Base-by-base conservation (phyloP, 2,113 vertebrate genomes). In the Anas platyrhynchos region DNA sequence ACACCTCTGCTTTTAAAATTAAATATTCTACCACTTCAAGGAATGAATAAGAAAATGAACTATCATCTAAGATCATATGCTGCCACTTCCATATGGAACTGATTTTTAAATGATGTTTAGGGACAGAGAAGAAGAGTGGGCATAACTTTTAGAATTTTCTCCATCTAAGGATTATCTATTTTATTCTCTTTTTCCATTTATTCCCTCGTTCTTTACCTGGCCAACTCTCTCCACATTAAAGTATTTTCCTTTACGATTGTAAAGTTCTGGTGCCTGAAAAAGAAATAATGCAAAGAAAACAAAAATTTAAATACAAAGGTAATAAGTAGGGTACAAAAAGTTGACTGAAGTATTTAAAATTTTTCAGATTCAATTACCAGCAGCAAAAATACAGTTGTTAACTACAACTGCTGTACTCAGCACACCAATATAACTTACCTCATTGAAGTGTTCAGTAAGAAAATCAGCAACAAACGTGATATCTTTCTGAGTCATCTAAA, bases 401-500 rank as follows among this genome's bases (percentile, higher is more conserved):
- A 65, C 26, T 65, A 41, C 38, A 81, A 44, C 73, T 34, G 17
- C 43, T 31, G 25, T 44, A 43, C 6, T 38, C 55, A 29, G 55
- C 54, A 96, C 91, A 83, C 0, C 44, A 32, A 12, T 54, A 41
- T 43, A 83, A 74, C 97, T 98, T 93, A 99, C 99, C 98, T 99
- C 99, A 97, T 99, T 99, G 93, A 99, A 99, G 96, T 99, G 99
- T 86, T 99, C 99, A n/a, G 99, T 99, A 81, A 99, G 98, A 97
- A 99, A 99, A 96, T 99, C 99, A 2, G 99, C 99, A 92, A 99
- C 99, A 97, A 99, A 99, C 0, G 99, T 98, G 59, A 99, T 99
- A 97, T 99, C 99, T 97, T 99, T 99, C 69, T 99, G 99, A 77
- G 99, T 99, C 99, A 99, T 99, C 99, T 99, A 85, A 74, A 74